phyloP scores from a whole-genome alignment of 2,888 invertebrate genomes.

The Thera britannica region DNA sequence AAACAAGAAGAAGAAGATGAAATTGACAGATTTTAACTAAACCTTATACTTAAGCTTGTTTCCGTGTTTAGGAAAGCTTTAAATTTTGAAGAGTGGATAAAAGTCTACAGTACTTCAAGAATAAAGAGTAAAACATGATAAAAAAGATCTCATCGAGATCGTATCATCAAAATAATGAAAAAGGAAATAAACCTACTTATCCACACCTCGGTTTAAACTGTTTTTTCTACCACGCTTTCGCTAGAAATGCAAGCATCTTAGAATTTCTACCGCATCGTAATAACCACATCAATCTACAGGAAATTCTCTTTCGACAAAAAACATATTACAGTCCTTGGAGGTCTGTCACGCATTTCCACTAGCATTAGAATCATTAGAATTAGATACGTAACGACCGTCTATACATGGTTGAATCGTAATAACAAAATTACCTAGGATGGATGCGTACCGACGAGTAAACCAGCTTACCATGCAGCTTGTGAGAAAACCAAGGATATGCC shows the following conservation, averaged over 20 bases:
- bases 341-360: constrained; percentile 34
- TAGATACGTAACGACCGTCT: constrained; percentile 42
- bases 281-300: constrained; percentile 38
- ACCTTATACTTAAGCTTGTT: too few species aligned
- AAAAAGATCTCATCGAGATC: background rate
- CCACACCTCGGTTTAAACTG: background rate
- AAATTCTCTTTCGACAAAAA: constrained; percentile 42
- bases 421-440: constrained; percentile 54
- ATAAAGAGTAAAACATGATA: too few species aligned
- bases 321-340: constrained; percentile 40
- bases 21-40: too few species aligned
- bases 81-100: too few species aligned
- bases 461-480: background rate
- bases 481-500: background rate
- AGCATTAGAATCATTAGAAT: constrained; percentile 39
- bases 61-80: too few species aligned
- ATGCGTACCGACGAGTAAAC: background rate
- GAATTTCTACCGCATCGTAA: constrained; percentile 39
- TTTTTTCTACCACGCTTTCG: constrained; percentile 15
- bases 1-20: too few species aligned
- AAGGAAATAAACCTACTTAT: background rate
- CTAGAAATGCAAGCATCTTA: constrained; percentile 31
- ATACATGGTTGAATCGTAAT: constrained; percentile 45
- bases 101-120: too few species aligned
- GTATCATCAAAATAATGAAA: background rate